phyloP scores from a whole-genome alignment of 2,888 invertebrate species.

The Caenorhabditis imperialis region DNA sequence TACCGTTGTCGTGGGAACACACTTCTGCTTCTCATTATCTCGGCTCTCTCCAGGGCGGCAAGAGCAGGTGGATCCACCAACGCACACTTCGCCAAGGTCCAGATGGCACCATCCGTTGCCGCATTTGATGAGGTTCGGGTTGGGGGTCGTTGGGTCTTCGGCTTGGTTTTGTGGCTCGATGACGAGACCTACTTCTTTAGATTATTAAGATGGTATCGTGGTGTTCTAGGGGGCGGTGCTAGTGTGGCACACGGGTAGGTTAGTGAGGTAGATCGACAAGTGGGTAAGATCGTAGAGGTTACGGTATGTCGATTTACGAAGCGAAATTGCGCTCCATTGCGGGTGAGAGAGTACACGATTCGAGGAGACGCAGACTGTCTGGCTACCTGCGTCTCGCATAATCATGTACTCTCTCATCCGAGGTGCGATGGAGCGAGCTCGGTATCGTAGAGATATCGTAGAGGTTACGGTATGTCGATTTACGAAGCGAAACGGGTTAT shows the following conservation, averaged over 20 bases:
- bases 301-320: no score
- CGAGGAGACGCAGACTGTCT: no score
- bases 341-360: no score
- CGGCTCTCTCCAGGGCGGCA: conserved; percentile 70
- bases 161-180: conserved; percentile 56
- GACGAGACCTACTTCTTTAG: conserved; percentile 61
- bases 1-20: conserved; percentile 65
- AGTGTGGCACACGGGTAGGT: conserved; percentile 48
- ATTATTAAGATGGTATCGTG: neutral
- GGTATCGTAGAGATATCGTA: no score
- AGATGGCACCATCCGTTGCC: conserved; percentile 61
- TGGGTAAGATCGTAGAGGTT: no score
- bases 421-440: neutral
- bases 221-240: conserved; percentile 20
- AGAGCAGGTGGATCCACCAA: conserved; percentile 70
- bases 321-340: neutral
- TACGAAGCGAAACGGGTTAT: no score
- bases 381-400: no score
- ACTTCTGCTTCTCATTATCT: conserved; percentile 57
- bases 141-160: conserved; percentile 57
- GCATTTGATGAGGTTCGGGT: conserved; percentile 65
- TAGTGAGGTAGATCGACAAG: no score
- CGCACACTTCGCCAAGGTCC: conserved; percentile 68
- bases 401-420: no score
- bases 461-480: no score